Evolutionary conservation across 2,797 vertebrate species (phyloP), one percentile per base, ranked within the genome.

Genomic region (Labroides dimidiatus): DNA sequence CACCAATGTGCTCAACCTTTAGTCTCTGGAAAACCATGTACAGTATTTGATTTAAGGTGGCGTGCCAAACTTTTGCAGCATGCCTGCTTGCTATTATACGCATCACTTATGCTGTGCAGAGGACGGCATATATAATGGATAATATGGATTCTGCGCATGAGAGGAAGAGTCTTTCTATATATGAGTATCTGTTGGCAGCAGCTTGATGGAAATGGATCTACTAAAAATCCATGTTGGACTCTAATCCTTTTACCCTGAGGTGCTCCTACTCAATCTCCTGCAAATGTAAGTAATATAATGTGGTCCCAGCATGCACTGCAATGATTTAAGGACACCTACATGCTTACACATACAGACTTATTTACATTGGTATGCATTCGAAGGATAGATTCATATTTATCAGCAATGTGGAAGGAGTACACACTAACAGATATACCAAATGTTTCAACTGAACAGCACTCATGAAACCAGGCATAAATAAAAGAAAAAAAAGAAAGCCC

Each of bases 241-340:
- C 52, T 81, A 79, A 83, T 75, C 76, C 78, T 52, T 41, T 87
- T 84, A 72, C 65, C 57, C 51, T 60, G 42, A 58, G 50, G 48
- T 69, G 65, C 56, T 63, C 42, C 53, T 41, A 39, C 63, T 48
- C 45, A 60, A 69, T 52, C 76, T 33, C 30, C 30, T 6, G 30
- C 62, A 68, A 30, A 76, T 54, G 66, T 45, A 53, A 56, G 53
- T 52, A 41, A 61, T 64, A 42, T 52, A 41, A 51, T 76, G 45
- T 11, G 62, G 33, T 63, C 42, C 45, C 60, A 27, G 59, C 24
- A 69, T 24, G 50, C 27, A 60, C 43, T 57, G 44, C 20, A 50
- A 20, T 20, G 8, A 16, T 20, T 68, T 27, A 58, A 75, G 48
- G 58, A 78, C 64, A 51, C 49, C 42, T 44, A 44, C 48, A 55